These are phyloP conservation scores for Andrena fulva DNA, from an alignment of 2,888 invertebrate species.

Conservation along the genomic window DNA sequence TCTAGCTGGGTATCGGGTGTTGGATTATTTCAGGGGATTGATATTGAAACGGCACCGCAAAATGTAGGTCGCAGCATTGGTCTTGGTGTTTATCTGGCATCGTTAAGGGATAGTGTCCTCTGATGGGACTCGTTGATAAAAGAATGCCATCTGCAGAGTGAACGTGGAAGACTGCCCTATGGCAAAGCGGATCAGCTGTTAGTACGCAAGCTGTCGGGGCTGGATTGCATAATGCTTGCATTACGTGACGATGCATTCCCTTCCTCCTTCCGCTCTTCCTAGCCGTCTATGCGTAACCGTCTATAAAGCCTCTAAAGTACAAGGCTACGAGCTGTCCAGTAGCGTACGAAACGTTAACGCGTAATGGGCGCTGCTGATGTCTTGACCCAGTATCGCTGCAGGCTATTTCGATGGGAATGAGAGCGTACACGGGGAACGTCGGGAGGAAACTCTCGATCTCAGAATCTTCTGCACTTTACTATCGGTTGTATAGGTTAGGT, in stretches of 20 bases:
- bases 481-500: too few species aligned
- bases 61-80: too few species aligned
- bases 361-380: background rate
- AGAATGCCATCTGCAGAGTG: background rate
- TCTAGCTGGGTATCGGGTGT: too few species aligned
- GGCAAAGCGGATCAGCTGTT: conserved; percentile 71
- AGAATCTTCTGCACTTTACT: too few species aligned
- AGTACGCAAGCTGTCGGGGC: conserved; percentile 53
- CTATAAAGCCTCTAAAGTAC: conserved; percentile 60
- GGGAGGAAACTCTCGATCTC: background rate
- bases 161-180: conserved; percentile 15
- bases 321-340: conserved; percentile 66
- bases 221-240: conserved; percentile 65
- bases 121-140: background rate
- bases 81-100: too few species aligned
- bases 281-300: conserved; percentile 41
- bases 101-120: too few species aligned
- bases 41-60: too few species aligned
- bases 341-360: conserved; percentile 29
- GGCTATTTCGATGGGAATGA: background rate
- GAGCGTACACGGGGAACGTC: background rate
- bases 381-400: background rate
- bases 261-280: conserved; percentile 60
- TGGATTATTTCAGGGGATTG: too few species aligned
- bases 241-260: conserved; percentile 68